Evolutionary conservation across 2,888 invertebrate species (phyloP).

Genomic region (Eumerus sabulonum): DNA sequence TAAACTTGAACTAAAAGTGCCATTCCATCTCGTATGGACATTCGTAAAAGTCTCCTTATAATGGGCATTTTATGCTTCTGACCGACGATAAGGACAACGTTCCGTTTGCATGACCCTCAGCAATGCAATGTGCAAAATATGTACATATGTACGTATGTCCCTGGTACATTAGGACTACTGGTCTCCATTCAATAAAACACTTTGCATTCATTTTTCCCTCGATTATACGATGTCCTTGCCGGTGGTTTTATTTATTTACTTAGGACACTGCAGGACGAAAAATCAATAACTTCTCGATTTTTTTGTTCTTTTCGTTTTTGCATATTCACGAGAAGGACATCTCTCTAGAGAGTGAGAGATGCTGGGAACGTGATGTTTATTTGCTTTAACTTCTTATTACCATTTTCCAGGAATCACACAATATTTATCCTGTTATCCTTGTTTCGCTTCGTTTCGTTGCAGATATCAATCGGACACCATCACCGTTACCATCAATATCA

Average conservation of each 20-base stretch:
- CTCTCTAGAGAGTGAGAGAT: slow-evolving; percentile 5
- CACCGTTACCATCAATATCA: slow-evolving; percentile 77
- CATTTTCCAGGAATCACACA: slow-evolving; percentile 26
- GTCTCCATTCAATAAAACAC: slow-evolving; percentile 11
- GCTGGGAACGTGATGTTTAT: slow-evolving; percentile 63
- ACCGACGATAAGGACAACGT: slow-evolving; percentile 69
- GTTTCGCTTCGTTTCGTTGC: slow-evolving; percentile 70
- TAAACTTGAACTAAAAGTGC: slow-evolving; percentile 71
- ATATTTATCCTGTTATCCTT: slow-evolving; percentile 47
- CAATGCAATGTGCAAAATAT: slow-evolving; percentile 39
- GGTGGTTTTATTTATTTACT: slow-evolving; percentile 66
- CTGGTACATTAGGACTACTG: neutral
- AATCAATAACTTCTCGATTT: slow-evolving; percentile 55
- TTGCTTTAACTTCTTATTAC: slow-evolving; percentile 55
- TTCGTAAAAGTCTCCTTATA: slow-evolving; percentile 73
- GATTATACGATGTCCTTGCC: slow-evolving; percentile 16
- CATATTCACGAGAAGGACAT: slow-evolving; percentile 66
- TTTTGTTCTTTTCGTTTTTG: slow-evolving; percentile 26
- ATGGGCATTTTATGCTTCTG: slow-evolving; percentile 76
- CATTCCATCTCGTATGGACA: slow-evolving; percentile 28
- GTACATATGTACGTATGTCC: no score
- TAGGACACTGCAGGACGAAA: slow-evolving; percentile 56
- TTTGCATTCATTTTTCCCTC: slow-evolving; percentile 23
- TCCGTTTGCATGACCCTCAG: slow-evolving; percentile 74
- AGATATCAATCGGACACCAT: slow-evolving; percentile 78